Base-by-base conservation (phyloP, 2,113 vertebrate species). In the Charina bottae region DNA sequence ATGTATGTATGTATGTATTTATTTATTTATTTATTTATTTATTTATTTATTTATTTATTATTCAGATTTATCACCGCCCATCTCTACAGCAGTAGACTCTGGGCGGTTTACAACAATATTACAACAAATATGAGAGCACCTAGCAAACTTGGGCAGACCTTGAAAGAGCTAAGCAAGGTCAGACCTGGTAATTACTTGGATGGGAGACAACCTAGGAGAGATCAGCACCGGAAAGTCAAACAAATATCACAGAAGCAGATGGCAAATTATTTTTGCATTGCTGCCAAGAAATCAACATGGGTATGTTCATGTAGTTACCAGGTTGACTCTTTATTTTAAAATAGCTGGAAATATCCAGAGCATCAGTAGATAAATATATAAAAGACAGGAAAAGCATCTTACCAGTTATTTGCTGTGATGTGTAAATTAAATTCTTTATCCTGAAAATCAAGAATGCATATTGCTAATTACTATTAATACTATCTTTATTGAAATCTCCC, bases 331-430 rank as follows among this genome's bases (percentile, higher is more conserved):
- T 42, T 78, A 21, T 78, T 78, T 78, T 21, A 21, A 42, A 42
- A 49, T 7, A 49, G 49, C 49, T 49, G 49, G 49, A 49, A 78
- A 21, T 37, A 78, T 78, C 68, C 68, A 78, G 68, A 37, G 17
- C 33, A 78, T 42, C 17, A 78, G 33, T 37, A 78, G 72, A 21
- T 37, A 42, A 78, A 42, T 78, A 3, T 78, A 78, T 78, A 78
- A 33, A 78, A 42, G 7, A 33, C 17, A 37, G 17, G 33, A 78
- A 78, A 78, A 78, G 15, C 21, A 88, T 26, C 94, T 97, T 98
- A 98, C 98, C 98, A 97, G 89, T 96, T 92, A 86, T 96, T 95
- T 85, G 97, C 89, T 91, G 95, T 97, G 28, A 98, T 92, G 37
- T 92, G 95, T 68, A 98, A 95, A 91, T 98, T 97, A 94, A 96